These are phyloP conservation scores for Notocelia uddmanniana DNA, from an alignment of 2,888 invertebrate species.

Conservation along the genomic window DNA sequence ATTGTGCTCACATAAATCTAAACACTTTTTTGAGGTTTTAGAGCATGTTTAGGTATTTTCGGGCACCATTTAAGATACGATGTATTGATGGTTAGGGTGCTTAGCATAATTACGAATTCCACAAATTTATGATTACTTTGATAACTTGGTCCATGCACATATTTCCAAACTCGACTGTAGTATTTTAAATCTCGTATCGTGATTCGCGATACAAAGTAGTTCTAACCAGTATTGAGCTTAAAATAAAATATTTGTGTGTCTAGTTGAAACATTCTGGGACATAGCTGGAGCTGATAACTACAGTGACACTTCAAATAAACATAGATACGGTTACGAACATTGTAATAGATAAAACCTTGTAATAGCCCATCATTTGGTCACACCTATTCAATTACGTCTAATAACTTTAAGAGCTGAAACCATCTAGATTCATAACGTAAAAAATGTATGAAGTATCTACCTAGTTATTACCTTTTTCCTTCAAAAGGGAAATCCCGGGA, in stretches of 20 bases:
- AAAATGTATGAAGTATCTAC: neutral
- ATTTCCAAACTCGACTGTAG: no score
- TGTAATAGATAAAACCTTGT: slow-evolving; percentile 22
- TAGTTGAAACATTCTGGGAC: neutral
- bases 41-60: no score
- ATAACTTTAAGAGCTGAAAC: slow-evolving; percentile 59
- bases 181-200: no score
- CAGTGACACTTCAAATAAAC: neutral
- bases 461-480: neutral
- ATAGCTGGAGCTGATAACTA: neutral
- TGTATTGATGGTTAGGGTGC: no score
- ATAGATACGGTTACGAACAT: neutral
- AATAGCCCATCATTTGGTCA: slow-evolving; percentile 38
- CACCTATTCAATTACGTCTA: slow-evolving; percentile 61
- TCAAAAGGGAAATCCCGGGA: slow-evolving; percentile 54
- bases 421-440: neutral
- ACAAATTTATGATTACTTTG: no score
- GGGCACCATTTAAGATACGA: no score
- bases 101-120: no score
- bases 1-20: no score
- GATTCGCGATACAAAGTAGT: no score
- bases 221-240: neutral
- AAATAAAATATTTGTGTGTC: neutral
- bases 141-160: no score
- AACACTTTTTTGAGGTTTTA: no score